Percentiles rank a stretch among this genome's conserved stretches.
These are phyloP conservation scores for Haemorhous mexicanus DNA, from an alignment of 2,113 vertebrate genomes.

Conservation along the genomic window DNA sequence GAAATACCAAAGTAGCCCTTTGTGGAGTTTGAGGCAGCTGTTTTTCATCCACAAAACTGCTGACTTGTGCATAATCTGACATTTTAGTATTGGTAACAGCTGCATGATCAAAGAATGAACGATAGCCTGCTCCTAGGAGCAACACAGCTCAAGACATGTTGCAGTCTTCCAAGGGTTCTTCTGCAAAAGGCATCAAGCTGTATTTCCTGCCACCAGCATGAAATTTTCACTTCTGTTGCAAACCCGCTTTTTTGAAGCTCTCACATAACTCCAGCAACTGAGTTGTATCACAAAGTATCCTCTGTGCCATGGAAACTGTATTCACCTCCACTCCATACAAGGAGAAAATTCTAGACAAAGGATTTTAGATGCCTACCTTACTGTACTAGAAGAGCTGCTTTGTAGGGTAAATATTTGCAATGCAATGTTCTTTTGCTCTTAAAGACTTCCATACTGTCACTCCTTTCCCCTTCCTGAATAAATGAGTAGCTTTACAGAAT, in stretches of 20 bases:
- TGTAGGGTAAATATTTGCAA: neutral
- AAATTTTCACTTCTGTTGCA: neutral
- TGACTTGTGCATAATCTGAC: neutral
- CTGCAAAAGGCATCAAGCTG: neutral
- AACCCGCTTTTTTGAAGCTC: neutral
- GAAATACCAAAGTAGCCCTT: neutral
- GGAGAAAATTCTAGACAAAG: neutral
- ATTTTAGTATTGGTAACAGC: neutral
- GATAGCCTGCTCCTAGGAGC: neutral
- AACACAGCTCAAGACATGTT: neutral
- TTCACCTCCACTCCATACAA: neutral
- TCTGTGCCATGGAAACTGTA: neutral
- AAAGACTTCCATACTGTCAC: neutral
- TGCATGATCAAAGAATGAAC: neutral
- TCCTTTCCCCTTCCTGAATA: neutral
- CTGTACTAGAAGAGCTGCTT: neutral
- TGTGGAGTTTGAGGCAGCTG: neutral
- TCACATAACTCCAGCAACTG: neutral
- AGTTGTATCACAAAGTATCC: neutral
- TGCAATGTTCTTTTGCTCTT: neutral
- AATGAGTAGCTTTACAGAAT: neutral
- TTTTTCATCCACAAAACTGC: neutral
- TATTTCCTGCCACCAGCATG: neutral
- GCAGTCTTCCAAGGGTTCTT: neutral
- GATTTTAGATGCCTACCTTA: neutral